Evolutionary conservation across 2,797 vertebrate species (phyloP).

Genomic region (Girardinus metallicus): DNA sequence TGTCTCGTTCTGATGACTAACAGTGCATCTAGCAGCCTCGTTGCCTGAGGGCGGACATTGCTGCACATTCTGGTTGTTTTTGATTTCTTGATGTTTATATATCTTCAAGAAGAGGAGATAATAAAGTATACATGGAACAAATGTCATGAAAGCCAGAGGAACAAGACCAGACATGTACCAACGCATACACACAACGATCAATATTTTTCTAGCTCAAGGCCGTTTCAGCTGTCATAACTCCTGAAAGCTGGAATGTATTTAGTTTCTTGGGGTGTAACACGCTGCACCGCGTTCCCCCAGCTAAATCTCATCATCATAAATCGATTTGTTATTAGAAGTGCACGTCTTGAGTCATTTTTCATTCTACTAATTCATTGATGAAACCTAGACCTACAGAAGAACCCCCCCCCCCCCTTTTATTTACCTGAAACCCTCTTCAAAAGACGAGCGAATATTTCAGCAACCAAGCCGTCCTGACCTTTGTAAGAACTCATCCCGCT

Average conservation of each 20-base stretch:
- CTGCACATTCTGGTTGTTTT: not conserved
- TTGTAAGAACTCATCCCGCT: constrained; percentile 30
- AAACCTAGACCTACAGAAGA: not conserved
- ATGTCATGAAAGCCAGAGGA: not conserved
- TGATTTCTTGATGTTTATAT: no score
- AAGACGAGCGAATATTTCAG: not conserved
- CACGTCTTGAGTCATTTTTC: not conserved
- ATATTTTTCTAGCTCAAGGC: not conserved
- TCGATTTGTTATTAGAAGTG: not conserved
- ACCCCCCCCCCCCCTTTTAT: no score
- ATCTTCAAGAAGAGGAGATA: not conserved
- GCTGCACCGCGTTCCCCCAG: not conserved
- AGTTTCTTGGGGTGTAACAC: not conserved
- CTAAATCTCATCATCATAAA: not conserved
- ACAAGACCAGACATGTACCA: not conserved
- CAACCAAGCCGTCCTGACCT: not conserved
- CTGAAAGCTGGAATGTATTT: not conserved
- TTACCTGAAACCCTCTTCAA: not conserved
- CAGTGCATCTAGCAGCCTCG: not conserved
- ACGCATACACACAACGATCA: not conserved
- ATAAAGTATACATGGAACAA: not conserved
- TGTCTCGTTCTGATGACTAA: not conserved
- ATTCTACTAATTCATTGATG: not conserved
- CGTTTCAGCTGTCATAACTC: not conserved
- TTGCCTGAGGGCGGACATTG: not conserved